These are phyloP conservation scores for Lithophane leautieri DNA, from an alignment of 2,888 invertebrate genomes.

Conservation along the genomic window DNA sequence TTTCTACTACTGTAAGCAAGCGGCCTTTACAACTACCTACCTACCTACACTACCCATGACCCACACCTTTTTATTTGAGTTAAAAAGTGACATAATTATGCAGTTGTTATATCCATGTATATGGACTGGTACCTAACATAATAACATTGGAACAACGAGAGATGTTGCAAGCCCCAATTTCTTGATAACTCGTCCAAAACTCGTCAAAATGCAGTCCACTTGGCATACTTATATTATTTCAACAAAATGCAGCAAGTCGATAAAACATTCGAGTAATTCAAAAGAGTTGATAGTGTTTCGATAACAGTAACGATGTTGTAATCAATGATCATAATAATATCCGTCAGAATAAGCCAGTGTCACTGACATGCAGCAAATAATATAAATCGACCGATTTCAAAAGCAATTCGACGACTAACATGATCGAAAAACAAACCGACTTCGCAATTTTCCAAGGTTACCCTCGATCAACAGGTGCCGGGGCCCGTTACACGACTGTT, in stretches of 20 bases:
- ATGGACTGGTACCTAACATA: constrained; percentile 2
- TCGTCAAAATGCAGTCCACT: constrained; percentile 36
- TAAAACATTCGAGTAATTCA: constrained; percentile 40
- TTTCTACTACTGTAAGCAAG: neutral
- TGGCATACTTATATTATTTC: constrained; percentile 14
- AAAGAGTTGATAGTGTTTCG: constrained; percentile 50
- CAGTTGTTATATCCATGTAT: neutral
- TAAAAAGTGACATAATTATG: neutral
- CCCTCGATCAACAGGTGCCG: constrained; percentile 75
- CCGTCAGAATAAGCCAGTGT: constrained; percentile 62
- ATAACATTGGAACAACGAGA: constrained; percentile 11
- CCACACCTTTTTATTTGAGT: neutral
- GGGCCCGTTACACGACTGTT: constrained; percentile 74
- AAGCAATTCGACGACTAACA: constrained; percentile 5
- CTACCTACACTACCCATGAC: neutral
- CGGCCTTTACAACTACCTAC: neutral
- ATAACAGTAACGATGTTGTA: constrained; percentile 67
- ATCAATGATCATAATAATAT: constrained; percentile 67
- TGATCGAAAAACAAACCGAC: neutral
- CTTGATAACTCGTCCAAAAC: constrained; percentile 9
- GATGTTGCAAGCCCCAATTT: constrained; percentile 12
- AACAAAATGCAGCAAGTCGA: constrained; percentile 25
- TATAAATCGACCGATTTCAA: constrained; percentile 42
- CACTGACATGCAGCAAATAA: constrained; percentile 68
- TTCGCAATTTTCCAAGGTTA: constrained; percentile 65